Conservation (phyloP, 2,797 vertebrate genomes). For the Huso huso region DNA sequence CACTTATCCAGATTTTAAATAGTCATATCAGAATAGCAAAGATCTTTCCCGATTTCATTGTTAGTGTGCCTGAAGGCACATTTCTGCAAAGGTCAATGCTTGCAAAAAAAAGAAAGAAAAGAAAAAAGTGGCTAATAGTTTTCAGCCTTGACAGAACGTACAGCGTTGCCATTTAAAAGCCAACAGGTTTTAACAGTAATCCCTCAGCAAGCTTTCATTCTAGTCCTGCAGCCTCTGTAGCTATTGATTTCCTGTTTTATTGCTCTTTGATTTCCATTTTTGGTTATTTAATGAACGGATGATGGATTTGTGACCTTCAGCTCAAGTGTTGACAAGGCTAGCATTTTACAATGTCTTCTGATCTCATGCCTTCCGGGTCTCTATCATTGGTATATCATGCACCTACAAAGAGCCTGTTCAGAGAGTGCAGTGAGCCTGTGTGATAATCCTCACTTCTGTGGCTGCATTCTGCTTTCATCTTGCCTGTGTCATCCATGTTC, state of each 20-base stretch:
- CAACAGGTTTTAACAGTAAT: conserved; percentile 50
- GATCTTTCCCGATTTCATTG: conserved; percentile 31
- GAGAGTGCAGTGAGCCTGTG: conserved; percentile 12
- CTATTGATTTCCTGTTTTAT: conserved; percentile 57
- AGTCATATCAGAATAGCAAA: background rate
- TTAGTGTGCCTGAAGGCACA: conserved; percentile 47
- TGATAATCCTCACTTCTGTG: background rate
- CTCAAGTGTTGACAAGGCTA: conserved; percentile 30
- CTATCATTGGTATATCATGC: conserved; percentile 22
- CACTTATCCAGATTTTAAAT: conserved; percentile 18
- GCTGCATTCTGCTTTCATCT: too few relatives aligned
- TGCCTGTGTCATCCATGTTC: too few relatives aligned
- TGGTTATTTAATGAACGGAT: conserved; percentile 64
- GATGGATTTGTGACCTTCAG: conserved; percentile 65
- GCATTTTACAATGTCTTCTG: conserved; percentile 36
- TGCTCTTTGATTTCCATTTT: conserved; percentile 63
- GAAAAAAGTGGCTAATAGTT: conserved; percentile 32
- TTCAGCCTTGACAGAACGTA: conserved; percentile 38
- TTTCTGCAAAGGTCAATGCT: conserved; percentile 58
- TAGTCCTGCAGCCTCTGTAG: conserved; percentile 44
- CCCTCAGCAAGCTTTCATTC: conserved; percentile 48
- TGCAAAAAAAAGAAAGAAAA: conserved; percentile 42
- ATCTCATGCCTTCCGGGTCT: conserved; percentile 19
- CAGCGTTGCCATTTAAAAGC: conserved; percentile 63
- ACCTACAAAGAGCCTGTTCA: conserved; percentile 18